Conservation (phyloP, 37 sponge, comb jelly and placozoan species). For the Axinella damicornis region DNA sequence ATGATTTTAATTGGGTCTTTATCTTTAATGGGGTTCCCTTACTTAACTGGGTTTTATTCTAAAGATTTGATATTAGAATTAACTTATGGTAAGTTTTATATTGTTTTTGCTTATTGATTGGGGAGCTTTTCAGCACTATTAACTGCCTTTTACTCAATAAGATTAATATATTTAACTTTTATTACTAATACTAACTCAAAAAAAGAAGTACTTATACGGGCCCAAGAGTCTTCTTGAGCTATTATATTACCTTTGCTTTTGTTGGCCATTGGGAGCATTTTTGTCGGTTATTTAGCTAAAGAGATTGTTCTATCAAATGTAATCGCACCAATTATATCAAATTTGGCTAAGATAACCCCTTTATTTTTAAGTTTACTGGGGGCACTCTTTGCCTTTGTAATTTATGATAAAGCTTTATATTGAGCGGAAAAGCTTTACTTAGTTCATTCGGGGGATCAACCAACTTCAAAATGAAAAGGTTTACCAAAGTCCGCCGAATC, state of each 20-base stretch:
- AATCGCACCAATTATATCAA: slow-evolving; percentile 50
- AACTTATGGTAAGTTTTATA: slow-evolving; percentile 68
- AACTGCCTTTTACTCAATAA: slow-evolving; percentile 78
- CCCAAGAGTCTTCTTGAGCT: slow-evolving; percentile 42
- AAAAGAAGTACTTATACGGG: slow-evolving; percentile 13
- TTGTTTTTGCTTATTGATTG: slow-evolving; percentile 82
- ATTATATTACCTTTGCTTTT: slow-evolving; percentile 55
- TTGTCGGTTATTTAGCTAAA: slow-evolving; percentile 76
- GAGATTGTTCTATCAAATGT: slow-evolving; percentile 60
- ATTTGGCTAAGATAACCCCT: slow-evolving; percentile 56
- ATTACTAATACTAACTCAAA: slow-evolving; percentile 46
- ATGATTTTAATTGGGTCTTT: slow-evolving; percentile 77
- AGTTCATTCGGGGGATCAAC: neutral
- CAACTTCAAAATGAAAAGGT: too few relatives aligned
- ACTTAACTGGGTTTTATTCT: slow-evolving; percentile 85
- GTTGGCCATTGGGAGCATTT: slow-evolving; percentile 70
- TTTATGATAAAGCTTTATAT: slow-evolving; percentile 35
- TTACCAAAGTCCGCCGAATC: too few relatives aligned
- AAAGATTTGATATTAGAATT: slow-evolving; percentile 85
- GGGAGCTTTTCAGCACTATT: slow-evolving; percentile 73
- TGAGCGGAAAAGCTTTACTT: too few relatives aligned
- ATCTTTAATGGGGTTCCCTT: slow-evolving; percentile 85
- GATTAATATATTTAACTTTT: slow-evolving; percentile 85
- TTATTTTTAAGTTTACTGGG: slow-evolving; percentile 70
- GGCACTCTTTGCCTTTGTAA: slow-evolving; percentile 50